Evolutionary conservation across 2,888 invertebrate genomes (phyloP), one percentile per base, ranked within the genome.

Genomic region (Aphidoletes aphidimyza): DNA sequence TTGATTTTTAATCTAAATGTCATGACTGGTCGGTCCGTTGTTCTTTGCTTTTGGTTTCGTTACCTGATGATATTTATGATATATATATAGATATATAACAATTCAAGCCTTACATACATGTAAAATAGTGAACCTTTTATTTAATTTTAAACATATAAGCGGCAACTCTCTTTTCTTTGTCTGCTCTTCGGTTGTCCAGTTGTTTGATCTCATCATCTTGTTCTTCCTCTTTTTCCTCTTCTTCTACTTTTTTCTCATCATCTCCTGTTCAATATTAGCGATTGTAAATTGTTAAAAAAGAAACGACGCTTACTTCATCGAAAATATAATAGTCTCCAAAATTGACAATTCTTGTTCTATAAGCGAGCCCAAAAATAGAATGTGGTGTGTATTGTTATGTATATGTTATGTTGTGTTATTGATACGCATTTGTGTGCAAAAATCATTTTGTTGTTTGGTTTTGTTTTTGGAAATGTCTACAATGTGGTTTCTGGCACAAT

Each of bases 401-500:
- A n/a, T n/a, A n/a, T n/a, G n/a, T n/a, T n/a, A n/a, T n/a, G n/a
- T n/a, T n/a, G n/a, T n/a, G n/a, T n/a, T 69, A 2, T 30, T 30
- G 34, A 69, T 69, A 69, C 69, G 69, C 11, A 69, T 69, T 26
- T 54, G 26, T 14, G 34, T 69, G 34, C 69, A 69, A 69, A 17
- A 30, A 30, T 1, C 2, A 69, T 30, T 54, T 22, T 6, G 9
- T 47, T 17, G 2, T 47, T 54, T 22, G 22, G 14, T 69, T 30
- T 30, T 6, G 14, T n/a, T n/a, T n/a, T n/a, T n/a, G 6, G 14
- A 69, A 30, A 26, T 26, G 69, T 69, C 34, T 88, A 90, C 86
- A 90, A 88, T 84, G 89, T 90, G 37, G 90, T 90, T 86, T 90
- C 90, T 87, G 90, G 90, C 87, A 90, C 89, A 87, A 87, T 87